Evolutionary conservation across 2,797 vertebrate species (phyloP), one percentile per base, ranked within the genome.

Genomic region (Melanotaenia maccullochi): DNA sequence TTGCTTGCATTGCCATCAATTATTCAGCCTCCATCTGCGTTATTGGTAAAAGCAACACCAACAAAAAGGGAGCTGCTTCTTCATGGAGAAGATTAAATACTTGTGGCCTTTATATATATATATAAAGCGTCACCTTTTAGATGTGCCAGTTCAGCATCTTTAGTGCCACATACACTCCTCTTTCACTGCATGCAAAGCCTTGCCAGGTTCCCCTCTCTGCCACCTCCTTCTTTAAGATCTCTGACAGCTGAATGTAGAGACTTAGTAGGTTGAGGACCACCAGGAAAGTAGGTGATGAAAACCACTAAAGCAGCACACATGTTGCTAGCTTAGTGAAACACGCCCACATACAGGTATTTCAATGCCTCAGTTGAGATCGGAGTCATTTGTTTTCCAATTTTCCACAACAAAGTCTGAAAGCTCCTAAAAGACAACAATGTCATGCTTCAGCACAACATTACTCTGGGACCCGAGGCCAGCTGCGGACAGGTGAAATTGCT

Each of bases 11-110:
- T 83, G 84, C 84, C 75, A 92, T 92, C 84, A 90, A 92, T 92
- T 90, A 92, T 94, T 92, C 86, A 93, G 79, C 76, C 54, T 70
- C 86, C 87, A 91, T 89, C 85, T 90, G 90, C 59, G 79, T 69
- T 56, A 73, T 36, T 87, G 73, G 78, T 28, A 28, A 28, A 28
- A 69, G 75, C 62, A 68, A 51, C 47, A n/a, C 52, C 5, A 73
- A 44, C 22, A 67, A 64, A 83, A 73, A 65, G 35, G 64, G 71
- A 84, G 79, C 81, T 76, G 76, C 67, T 42, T 58, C 66, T 85
- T 83, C 60, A 4, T 64, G 61, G 36, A 78, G 40, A 66, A 83
- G 80, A 90, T 90, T 86, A 87, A 92, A 91, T 51, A 58, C 74
- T 84, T 35, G 65, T 73, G 81, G 77, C 49, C 67, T 79, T 83